Conservation (phyloP, 2,113 vertebrate genomes). For the Heterotis niloticus region DNA sequence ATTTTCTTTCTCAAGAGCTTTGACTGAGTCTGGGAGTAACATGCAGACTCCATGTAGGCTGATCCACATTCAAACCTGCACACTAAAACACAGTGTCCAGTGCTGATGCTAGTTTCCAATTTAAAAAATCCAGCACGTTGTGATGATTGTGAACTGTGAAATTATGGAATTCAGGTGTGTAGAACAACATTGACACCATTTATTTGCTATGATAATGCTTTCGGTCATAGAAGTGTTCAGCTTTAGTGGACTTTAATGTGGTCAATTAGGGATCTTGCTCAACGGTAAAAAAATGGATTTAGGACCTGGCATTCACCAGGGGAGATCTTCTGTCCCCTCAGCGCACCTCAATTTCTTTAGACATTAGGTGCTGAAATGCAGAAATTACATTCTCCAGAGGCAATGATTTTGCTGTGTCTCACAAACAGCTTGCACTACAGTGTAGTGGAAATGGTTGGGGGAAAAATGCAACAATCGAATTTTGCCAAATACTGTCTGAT, state of each 20-base stretch:
- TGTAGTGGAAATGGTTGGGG: neutral
- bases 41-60: too few relatives aligned
- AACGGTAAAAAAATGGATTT: neutral
- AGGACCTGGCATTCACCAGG: neutral
- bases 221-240: neutral
- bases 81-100: too few relatives aligned
- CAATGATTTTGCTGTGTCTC: neutral
- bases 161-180: neutral
- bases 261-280: neutral
- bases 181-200: neutral
- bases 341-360: neutral
- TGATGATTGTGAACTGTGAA: conserved; percentile 11
- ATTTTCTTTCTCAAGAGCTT: too few relatives aligned
- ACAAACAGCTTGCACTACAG: neutral
- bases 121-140: neutral
- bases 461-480: neutral
- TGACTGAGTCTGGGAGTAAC: too few relatives aligned
- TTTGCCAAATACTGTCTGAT: neutral
- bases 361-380: neutral
- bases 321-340: neutral
- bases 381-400: neutral
- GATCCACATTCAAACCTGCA: too few relatives aligned
- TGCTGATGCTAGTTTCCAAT: too few relatives aligned
- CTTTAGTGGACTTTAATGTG: too few relatives aligned
- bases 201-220: neutral